Evolutionary conservation across 2,888 invertebrate species (phyloP), one percentile per base, ranked within the genome.

Genomic region (Brachypterus glaber): DNA sequence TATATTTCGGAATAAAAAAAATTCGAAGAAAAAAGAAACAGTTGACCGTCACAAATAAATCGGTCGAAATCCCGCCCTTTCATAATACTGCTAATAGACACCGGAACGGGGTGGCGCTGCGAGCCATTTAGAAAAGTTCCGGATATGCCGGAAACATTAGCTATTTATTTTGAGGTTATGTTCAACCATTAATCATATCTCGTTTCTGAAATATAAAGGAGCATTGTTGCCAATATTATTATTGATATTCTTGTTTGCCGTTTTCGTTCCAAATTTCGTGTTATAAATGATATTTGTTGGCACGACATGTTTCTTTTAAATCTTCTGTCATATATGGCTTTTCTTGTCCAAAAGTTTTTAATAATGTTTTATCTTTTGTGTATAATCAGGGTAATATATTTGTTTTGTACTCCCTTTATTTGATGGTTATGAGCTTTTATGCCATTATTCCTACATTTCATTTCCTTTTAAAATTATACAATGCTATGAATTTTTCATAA

Each of bases 171-270:
- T 58, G 51, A 52, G 60, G 55, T 62, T 59, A 58, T 62, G 55
- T 57, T 52, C 44, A 43, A 46, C 58, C 62, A 64, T 64, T 63
- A 60, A 64, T 64, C 64, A 64, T 63, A 63, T 59, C 59, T 61
- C 57, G 58, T 59, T n/a, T 63, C 50, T 40, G 40, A 44, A 41
- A 47, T 50, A 48, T 53, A 52, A 55, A 49, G 47, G 45, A 42
- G 44, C 51, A 49, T 57, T 58, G 59, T 56, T 51, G 54, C 50
- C 52, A 51, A 58, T 60, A 62, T 60, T 59, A 59, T 64, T 64
- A 64, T 64, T 63, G 63, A 64, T 63, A 64, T 63, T 59, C 60
- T 62, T 62, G 61, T 62, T 62, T 62, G 60, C 58, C 53, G 55
- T 58, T 58, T 62, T 55, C n/a, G 52, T 51, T 53, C 52, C 59